A percentile compares a stretch with the other conserved stretches of the same genome.
These are phyloP conservation scores for Daboia siamensis DNA, from an alignment of 2,113 vertebrate genomes.

Conservation along the genomic window DNA sequence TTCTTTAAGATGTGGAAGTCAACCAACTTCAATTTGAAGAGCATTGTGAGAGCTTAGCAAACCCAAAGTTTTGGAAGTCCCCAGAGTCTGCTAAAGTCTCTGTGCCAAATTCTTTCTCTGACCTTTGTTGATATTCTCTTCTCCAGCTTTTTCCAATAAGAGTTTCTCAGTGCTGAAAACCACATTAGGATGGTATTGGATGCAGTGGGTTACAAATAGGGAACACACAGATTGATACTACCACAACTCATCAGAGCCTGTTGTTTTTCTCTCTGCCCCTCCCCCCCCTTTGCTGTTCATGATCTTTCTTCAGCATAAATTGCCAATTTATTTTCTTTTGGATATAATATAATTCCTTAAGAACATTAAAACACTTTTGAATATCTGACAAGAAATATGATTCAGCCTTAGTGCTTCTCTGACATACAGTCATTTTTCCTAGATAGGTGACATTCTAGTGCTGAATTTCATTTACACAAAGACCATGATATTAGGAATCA, in stretches of 20 bases:
- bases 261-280: not conserved
- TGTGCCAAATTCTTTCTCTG: not conserved
- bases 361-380: conserved; percentile 54
- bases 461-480: conserved; percentile 52
- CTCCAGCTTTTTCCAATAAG: not conserved
- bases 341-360: conserved; percentile 48
- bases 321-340: conserved; percentile 60
- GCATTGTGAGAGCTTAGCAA: not conserved
- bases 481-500: conserved; percentile 54
- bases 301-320: conserved; percentile 36
- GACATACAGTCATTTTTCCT: conserved; percentile 50
- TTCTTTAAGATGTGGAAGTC: not conserved
- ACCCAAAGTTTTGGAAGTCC: not conserved
- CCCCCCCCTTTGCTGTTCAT: not conserved
- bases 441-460: conserved; percentile 59
- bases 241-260: conserved; percentile 31
- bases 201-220: not conserved
- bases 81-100: not conserved
- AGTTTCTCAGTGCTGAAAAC: not conserved
- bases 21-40: not conserved
- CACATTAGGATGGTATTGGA: conserved; percentile 9
- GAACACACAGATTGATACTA: conserved; percentile 12
- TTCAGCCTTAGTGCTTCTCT: conserved; percentile 56
- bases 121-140: not conserved
- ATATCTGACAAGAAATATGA: conserved; percentile 62